Base-by-base conservation (phyloP, 2,888 invertebrate species). In the Drosophila setosimentum region DNA sequence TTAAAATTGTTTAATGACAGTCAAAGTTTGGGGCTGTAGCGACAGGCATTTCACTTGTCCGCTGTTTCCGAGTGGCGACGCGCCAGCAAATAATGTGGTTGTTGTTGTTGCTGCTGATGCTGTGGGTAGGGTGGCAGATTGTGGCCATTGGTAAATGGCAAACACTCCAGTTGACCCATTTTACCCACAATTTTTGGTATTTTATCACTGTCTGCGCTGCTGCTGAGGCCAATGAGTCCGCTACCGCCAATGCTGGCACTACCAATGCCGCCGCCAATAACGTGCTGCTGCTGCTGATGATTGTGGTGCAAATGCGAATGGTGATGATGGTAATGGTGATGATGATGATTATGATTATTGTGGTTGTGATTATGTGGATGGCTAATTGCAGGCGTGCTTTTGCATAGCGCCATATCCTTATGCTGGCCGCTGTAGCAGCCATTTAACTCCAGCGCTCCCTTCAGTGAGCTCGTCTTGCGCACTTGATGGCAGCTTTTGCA, bases 141-240 rank as follows among this genome's bases (percentile, higher is more conserved):
- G 45, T 75, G 83, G 65, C 92, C 88, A 71, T 92, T 84, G 65
- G 57, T 78, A 40, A 82, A 88, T 49, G 90, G 74, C 72, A 83
- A 75, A 48, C 85, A 85, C 67, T 93, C 92, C 67, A 92, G 83
- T 76, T 92, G 91, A 62, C 90, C 92, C 62, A 93, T 76, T 91
- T 93, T 93, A 68, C 93, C 93, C 77, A 93, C 93, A 79, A 93
- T 93, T 92, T 92, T 93, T 91, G 93, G 92, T 92, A 93, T 93
- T 82, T 92, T 93, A 91, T 93, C 93, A 91, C 92, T 92, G 80
- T 93, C 93, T 62, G 27, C 55, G 37, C 84, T 78, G 60, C 59
- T 42, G 65, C 62, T 59, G 57, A 76, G 71, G 67, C 63, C 70
- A 57, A 87, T 84, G 5, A 90, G 70, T 60, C 89, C 80, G 53